Evolutionary conservation across 2,797 vertebrate genomes (phyloP), one percentile per base, ranked within the genome.

Genomic region (Etheostoma perlongum): DNA sequence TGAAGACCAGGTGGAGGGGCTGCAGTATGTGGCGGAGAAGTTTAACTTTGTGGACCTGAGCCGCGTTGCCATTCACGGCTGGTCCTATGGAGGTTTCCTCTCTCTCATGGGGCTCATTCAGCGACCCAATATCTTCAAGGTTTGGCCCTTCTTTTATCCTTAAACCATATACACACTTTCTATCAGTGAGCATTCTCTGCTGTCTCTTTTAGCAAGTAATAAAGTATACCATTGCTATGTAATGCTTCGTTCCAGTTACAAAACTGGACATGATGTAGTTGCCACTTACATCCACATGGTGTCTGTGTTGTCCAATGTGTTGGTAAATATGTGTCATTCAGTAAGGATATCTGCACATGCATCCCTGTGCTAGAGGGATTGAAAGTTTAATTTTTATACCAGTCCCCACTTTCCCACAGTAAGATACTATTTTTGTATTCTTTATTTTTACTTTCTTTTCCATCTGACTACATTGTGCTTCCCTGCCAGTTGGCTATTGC

Each of bases 101-200:
- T 99, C 98, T 27, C 97, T 99, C 87, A 98, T 99, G 98, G 98
- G 97, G 14, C 97, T 99, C 59, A 97, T 99, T 86, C 98, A 97
- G 66, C 96, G 96, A 78, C 98, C 97, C 57, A 97, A 96, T 0
- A 74, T 99, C 88, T 99, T 99, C 92, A 99, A 99, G 97, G 98
- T 98, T 72, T 40, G 64, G 23, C 36, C 12, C n/a, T 25, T n/a
- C 1, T 61, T 40, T 40, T 64, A 25, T 76, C 51, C 13, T 33
- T 44, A 30, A 55, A 67, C 8, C 27, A 11, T 0, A 16, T 5
- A 23, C 30, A 30, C 16, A 5, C 12, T 66, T 36, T 42, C 53
- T 19, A 6, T 53, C 23, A 54, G 7, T n/a, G 7, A 67, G 46
- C 30, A 1, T 42, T 53, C 25, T 57, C 21, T 42, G 14, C 30